Conservation (phyloP, 2,888 invertebrate species). For the Cynaeus angustus region DNA sequence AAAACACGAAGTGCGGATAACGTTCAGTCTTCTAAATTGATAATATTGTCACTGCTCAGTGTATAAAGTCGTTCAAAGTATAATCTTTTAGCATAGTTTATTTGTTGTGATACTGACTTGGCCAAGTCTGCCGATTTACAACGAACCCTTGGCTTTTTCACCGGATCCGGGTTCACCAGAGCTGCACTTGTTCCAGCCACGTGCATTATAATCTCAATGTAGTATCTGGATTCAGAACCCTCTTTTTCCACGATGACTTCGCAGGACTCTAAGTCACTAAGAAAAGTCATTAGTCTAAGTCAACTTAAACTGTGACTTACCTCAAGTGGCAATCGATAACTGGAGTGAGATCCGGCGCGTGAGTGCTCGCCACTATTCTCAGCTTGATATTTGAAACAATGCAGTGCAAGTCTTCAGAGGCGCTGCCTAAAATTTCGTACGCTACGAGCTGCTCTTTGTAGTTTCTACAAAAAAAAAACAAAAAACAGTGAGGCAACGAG, state of each 20-base stretch:
- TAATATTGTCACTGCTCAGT: conserved; percentile 67
- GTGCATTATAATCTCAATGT: conserved; percentile 82
- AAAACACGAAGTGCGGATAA: conserved; percentile 13
- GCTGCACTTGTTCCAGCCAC: conserved; percentile 72
- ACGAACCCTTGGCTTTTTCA: conserved; percentile 84
- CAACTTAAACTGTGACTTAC: conserved; percentile 65
- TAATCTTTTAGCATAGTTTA: conserved; percentile 91
- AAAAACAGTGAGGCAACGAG: neutral
- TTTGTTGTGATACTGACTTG: conserved; percentile 83
- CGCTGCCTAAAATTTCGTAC: conserved; percentile 84
- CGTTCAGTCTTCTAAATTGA: conserved; percentile 63
- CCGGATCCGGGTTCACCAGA: conserved; percentile 73
- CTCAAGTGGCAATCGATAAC: conserved; percentile 79
- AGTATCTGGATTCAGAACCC: conserved; percentile 73
- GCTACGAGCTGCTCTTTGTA: conserved; percentile 88
- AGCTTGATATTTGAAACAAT: conserved; percentile 85
- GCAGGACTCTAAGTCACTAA: conserved; percentile 80
- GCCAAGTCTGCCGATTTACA: conserved; percentile 84
- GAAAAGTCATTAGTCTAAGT: conserved; percentile 26
- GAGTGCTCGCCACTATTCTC: conserved; percentile 80
- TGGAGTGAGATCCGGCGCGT: conserved; percentile 72
- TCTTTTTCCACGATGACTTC: conserved; percentile 74
- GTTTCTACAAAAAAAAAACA: conserved; percentile 70
- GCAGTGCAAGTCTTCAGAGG: conserved; percentile 87
- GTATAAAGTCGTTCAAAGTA: conserved; percentile 88